phyloP scores from a whole-genome alignment of 2,797 vertebrate species.

The Petrocephalus schoutedeni region DNA sequence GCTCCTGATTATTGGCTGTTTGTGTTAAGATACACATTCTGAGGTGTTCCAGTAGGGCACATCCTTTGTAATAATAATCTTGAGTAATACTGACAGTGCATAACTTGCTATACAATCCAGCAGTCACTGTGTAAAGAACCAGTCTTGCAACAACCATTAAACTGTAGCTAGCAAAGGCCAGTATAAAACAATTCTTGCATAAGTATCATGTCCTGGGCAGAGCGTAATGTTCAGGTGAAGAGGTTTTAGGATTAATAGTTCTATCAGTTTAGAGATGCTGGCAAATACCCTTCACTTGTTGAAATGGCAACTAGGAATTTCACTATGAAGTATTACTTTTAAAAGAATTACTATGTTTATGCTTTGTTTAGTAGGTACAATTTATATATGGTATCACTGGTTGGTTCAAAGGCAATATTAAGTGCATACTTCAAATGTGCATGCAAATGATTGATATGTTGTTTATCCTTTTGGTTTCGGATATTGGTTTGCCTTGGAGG shows the following conservation, averaged over 20 bases:
- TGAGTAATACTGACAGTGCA: background rate
- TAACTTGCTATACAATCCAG: background rate
- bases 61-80: background rate
- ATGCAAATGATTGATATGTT: slow-evolving; percentile 4
- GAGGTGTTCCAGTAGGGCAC: background rate
- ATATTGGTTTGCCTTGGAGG: slow-evolving; percentile 16
- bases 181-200: background rate
- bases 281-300: background rate
- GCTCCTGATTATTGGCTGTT: background rate
- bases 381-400: background rate
- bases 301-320: background rate
- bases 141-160: background rate
- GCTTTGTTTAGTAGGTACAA: slow-evolving; percentile 7
- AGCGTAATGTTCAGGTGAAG: background rate
- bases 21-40: background rate
- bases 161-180: background rate
- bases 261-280: background rate
- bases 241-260: background rate
- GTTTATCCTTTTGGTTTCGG: background rate
- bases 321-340: background rate
- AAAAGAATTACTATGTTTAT: background rate
- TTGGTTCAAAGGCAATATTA: background rate
- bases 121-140: background rate
- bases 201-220: background rate
- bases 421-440: background rate